Conservation (phyloP, 1,140 invertebrate species). For the Mylabris phalerata region DNA sequence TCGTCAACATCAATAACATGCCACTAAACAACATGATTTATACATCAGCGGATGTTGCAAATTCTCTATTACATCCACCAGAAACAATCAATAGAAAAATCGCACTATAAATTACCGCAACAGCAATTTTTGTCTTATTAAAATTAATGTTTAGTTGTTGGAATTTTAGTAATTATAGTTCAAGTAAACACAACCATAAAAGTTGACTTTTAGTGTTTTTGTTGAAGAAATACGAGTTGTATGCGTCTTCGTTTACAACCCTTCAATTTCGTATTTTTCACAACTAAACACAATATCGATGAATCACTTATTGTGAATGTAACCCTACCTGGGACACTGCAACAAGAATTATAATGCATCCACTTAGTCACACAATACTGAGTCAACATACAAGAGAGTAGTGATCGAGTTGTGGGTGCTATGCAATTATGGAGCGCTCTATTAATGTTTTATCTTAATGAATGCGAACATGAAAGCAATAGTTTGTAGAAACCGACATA, state of each 20-base stretch:
- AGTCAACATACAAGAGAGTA: conserved; percentile 12
- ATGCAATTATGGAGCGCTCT: conserved; percentile 9
- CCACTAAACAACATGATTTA: no score
- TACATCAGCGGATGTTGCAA: no score
- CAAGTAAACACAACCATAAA: conserved; percentile 4
- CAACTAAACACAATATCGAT: not conserved
- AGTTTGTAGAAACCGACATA: not conserved
- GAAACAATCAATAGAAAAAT: no score
- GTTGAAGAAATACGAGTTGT: conserved; percentile 2
- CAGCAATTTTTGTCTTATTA: no score
- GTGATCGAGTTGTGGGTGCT: conserved; percentile 4
- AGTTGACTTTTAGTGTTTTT: not conserved
- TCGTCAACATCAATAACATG: no score
- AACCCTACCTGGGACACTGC: conserved; percentile 20
- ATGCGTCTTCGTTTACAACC: not conserved
- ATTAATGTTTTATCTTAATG: conserved; percentile 14
- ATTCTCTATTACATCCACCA: no score
- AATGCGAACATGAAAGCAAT: conserved; percentile 2
- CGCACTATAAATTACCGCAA: no score
- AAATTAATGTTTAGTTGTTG: not conserved
- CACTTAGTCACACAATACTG: conserved; percentile 24
- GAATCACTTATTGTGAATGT: conserved; percentile 8
- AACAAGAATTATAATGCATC: conserved; percentile 22
- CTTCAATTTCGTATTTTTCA: no score
- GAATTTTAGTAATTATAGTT: conserved; percentile 1